Conservation (phyloP, 2,888 invertebrate species). For the Hartigia nigra region DNA sequence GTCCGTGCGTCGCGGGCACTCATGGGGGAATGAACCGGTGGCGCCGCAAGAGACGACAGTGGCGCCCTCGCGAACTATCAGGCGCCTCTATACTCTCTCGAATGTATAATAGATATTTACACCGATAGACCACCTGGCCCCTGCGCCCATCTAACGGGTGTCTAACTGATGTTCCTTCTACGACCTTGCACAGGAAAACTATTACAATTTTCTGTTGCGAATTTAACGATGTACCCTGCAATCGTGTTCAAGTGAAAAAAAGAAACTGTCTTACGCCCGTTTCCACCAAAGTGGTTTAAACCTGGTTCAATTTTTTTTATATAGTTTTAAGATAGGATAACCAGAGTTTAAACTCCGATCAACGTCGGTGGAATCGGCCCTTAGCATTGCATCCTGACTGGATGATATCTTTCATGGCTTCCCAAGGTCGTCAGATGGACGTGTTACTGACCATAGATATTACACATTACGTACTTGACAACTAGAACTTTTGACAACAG, state of each 20-base stretch:
- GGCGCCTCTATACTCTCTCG: slow-evolving; percentile 29
- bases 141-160: slow-evolving; percentile 39
- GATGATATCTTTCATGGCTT: not conserved
- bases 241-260: not conserved
- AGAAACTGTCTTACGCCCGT: not conserved
- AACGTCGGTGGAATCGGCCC: too few relatives aligned
- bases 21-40: slow-evolving; percentile 58
- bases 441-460: not conserved
- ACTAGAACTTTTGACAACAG: not conserved
- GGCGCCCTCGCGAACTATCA: slow-evolving; percentile 48
- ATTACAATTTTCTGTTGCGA: not conserved
- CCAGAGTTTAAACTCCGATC: too few relatives aligned
- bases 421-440: not conserved
- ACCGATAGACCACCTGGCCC: slow-evolving; percentile 59
- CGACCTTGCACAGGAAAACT: not conserved
- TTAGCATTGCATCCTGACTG: not conserved
- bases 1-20: slow-evolving; percentile 55
- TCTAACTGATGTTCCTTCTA: slow-evolving; percentile 9
- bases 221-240: not conserved
- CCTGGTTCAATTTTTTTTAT: too few relatives aligned
- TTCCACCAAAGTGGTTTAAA: too few relatives aligned
- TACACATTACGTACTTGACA: not conserved
- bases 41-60: slow-evolving; percentile 51
- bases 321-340: too few relatives aligned
- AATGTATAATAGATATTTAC: slow-evolving; percentile 57